Percentiles rank a stretch among this genome's conserved stretches.
Conservation (phyloP, 2,797 vertebrate species). For the Staurois parvus region DNA sequence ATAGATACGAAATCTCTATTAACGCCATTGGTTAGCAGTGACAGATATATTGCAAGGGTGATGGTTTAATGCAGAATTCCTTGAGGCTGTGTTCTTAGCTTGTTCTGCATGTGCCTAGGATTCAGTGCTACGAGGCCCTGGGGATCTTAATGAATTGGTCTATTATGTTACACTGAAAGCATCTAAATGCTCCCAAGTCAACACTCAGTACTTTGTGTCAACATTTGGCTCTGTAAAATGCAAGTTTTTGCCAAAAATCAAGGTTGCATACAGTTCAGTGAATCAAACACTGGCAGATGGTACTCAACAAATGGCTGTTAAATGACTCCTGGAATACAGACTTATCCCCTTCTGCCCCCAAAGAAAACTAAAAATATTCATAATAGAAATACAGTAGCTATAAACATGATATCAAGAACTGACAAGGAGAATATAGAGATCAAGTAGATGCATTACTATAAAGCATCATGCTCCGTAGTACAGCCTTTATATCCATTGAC, state of each 20-base stretch:
- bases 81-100: conserved; percentile 79
- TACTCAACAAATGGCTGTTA: conserved; percentile 37
- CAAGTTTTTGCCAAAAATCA: conserved; percentile 72
- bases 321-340: conserved; percentile 20
- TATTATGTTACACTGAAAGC: conserved; percentile 90
- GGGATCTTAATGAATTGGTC: conserved; percentile 95
- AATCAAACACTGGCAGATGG: conserved; percentile 55
- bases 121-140: conserved; percentile 82
- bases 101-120: conserved; percentile 77
- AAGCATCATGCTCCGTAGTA: background rate
- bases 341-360: conserved; percentile 13
- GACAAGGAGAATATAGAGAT: background rate
- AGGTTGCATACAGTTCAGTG: conserved; percentile 69
- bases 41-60: conserved; percentile 79
- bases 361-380: background rate
- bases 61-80: conserved; percentile 82
- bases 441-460: background rate
- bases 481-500: background rate
- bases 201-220: conserved; percentile 81
- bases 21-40: conserved; percentile 78
- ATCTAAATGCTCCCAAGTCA: conserved; percentile 84
- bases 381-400: background rate
- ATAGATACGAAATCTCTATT: conserved; percentile 31
- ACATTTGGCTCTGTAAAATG: conserved; percentile 82
- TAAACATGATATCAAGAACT: background rate